phyloP scores from a whole-genome alignment of 2,797 vertebrate species.

The Rhyacichthys aspro region DNA sequence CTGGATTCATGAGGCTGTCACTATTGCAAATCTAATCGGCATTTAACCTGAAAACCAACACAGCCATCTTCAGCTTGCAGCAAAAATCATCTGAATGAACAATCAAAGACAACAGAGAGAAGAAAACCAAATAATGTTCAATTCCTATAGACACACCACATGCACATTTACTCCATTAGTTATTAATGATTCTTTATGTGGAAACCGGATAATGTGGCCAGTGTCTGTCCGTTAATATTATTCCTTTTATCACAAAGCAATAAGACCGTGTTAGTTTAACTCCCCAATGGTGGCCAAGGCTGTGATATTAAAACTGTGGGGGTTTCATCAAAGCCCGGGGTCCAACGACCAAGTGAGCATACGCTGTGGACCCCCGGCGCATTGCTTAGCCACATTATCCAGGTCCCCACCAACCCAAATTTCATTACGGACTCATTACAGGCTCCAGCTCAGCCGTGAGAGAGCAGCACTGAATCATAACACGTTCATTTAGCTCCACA shows the following conservation, averaged over 20 bases:
- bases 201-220: slow-evolving; percentile 61
- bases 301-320: slow-evolving; percentile 78
- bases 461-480: slow-evolving; percentile 78
- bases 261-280: slow-evolving; percentile 66
- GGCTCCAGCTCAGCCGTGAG: slow-evolving; percentile 63
- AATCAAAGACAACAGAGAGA: slow-evolving; percentile 26
- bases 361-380: slow-evolving; percentile 58
- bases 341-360: slow-evolving; percentile 76
- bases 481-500: slow-evolving; percentile 77
- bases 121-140: slow-evolving; percentile 67
- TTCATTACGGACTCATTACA: slow-evolving; percentile 86
- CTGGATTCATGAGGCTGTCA: slow-evolving; percentile 70
- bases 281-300: slow-evolving; percentile 48
- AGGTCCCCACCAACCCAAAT: slow-evolving; percentile 77
- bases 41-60: slow-evolving; percentile 74
- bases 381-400: slow-evolving; percentile 85
- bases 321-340: slow-evolving; percentile 78
- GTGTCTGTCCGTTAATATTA: slow-evolving; percentile 78
- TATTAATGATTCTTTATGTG: slow-evolving; percentile 65
- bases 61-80: slow-evolving; percentile 74
- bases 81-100: slow-evolving; percentile 63
- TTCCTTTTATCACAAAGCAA: slow-evolving; percentile 79
- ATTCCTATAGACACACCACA: slow-evolving; percentile 79
- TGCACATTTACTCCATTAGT: slow-evolving; percentile 82
- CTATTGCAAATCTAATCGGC: slow-evolving; percentile 74